Evolutionary conservation across 2,888 invertebrate genomes (phyloP), one percentile per base, ranked within the genome.

Genomic region (Thyatira batis): DNA sequence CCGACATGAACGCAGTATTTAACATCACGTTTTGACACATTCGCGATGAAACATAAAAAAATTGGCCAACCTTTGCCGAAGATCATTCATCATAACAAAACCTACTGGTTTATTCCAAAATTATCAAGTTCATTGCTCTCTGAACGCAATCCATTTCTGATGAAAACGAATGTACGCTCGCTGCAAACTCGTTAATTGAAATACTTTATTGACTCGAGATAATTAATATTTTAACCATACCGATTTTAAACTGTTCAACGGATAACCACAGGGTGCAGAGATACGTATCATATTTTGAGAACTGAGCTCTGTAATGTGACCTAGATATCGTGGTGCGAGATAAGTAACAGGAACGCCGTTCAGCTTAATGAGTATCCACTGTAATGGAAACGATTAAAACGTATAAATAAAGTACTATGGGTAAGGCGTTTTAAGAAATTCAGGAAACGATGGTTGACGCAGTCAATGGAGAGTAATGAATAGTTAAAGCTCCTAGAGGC

Each of bases 211-310:
- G 71, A 61, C 70, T 69, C 63, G 58, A 65, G 61, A 69, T 76
- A 75, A 80, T 82, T 71, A 79, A 76, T 74, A 71, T 73, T 67
- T 70, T 60, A 61, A 65, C 59, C 57, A 69, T 73, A 70, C 72
- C 65, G 57, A 64, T 70, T 78, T 73, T 73, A 67, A 71, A 73
- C 68, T 63, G 69, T 65, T 69, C 68, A 61, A 55, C 63, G 60
- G 65, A 66, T 78, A 81, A 81, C 72, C 73, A 81, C 73, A 75
- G 73, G 74, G 77, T 72, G 75, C 62, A 65, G 62, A 67, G 67
- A 74, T 73, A 71, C 69, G 70, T 75, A 76, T 78, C 75, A 77
- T 76, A 73, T 76, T 80, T 80, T 77, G 69, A 69, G 57, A 69
- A 55, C 67, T 58, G 58, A 64, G 63, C 71, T 39, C 17, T 65